Evolutionary conservation across 2,888 invertebrate species (phyloP), one percentile per base, ranked within the genome.

Genomic region (Troides oblongomaculatus): DNA sequence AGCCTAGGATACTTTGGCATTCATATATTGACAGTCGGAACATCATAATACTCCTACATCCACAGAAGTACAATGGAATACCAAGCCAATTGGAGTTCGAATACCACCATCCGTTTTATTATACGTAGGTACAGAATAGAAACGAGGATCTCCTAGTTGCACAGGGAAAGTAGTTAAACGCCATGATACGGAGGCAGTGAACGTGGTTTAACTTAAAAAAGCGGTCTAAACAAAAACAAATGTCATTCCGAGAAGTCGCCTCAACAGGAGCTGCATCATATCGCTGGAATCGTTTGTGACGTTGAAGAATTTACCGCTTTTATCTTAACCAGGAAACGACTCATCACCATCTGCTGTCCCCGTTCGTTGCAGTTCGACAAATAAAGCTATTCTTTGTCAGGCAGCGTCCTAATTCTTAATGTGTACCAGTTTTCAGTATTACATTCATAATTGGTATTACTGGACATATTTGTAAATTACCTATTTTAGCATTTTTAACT

Each of bases 241-340:
- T 63, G 64, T 53, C 18, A 68, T 43, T 68, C 64, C 57, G 21
- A 62, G 70, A 65, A 63, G 39, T 36, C 7, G 30, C 36, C 30
- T 57, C 62, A 72, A 61, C 69, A 72, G 75, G 73, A 74, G 71
- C 75, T 70, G 72, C 72, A 73, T 76, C 77, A 72, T 75, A 77
- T 80, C 77, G 73, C 78, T 73, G 75, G 76, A 80, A 79, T 73
- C 71, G 75, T 70, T 75, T 64, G 72, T 76, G 77, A 79, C 77
- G 80, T 76, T 82, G 79, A 84, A 82, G 81, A 81, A 83, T 81
- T 81, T 79, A 80, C 75, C 72, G 77, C 83, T 88, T 88, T 86
- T 81, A 87, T 85, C 84, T 83, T 78, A 72, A 80, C 76, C 84
- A 86, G 87, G 87, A 88, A 86, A 80, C 77, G 79, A 78, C 79